phyloP scores from a whole-genome alignment of 2,113 vertebrate genomes.

The Notothenia rossii region DNA sequence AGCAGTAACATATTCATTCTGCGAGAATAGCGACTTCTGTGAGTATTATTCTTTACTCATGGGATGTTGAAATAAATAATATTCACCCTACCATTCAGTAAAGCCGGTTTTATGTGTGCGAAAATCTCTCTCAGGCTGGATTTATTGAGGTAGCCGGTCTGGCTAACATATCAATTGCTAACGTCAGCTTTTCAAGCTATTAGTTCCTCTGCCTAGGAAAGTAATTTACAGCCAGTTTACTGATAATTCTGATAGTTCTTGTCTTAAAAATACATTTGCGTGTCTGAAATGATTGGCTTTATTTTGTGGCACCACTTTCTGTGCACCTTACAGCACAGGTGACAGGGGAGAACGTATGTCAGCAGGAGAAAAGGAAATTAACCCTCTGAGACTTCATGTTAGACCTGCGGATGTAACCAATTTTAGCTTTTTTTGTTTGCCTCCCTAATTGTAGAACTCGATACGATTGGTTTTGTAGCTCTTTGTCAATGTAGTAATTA shows the following conservation, averaged over 20 bases:
- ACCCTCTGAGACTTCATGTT: not conserved
- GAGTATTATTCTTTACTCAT: slow-evolving; percentile 45
- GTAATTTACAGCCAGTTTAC: not conserved
- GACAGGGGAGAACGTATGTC: not conserved
- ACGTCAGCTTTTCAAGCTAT: slow-evolving; percentile 49
- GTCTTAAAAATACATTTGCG: too few species aligned
- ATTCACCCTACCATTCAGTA: not conserved
- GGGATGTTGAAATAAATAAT: not conserved
- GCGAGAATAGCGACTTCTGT: slow-evolving; percentile 58
- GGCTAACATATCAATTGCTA: slow-evolving; percentile 61
- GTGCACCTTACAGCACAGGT: not conserved
- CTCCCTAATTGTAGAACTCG: not conserved
- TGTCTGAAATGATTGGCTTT: not conserved
- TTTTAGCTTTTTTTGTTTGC: not conserved
- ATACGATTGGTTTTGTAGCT: not conserved
- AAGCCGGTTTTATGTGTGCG: not conserved
- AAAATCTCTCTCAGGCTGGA: not conserved
- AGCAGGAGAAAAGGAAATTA: not conserved
- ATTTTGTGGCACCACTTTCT: accelerated
- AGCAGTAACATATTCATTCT: slow-evolving; percentile 40
- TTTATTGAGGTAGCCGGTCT: not conserved
- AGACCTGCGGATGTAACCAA: not conserved
- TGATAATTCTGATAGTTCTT: not conserved
- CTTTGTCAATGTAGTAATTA: not conserved
- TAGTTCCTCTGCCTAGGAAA: not conserved